These are phyloP conservation scores for Rynchops niger DNA, from an alignment of 2,113 vertebrate genomes.

Conservation along the genomic window DNA sequence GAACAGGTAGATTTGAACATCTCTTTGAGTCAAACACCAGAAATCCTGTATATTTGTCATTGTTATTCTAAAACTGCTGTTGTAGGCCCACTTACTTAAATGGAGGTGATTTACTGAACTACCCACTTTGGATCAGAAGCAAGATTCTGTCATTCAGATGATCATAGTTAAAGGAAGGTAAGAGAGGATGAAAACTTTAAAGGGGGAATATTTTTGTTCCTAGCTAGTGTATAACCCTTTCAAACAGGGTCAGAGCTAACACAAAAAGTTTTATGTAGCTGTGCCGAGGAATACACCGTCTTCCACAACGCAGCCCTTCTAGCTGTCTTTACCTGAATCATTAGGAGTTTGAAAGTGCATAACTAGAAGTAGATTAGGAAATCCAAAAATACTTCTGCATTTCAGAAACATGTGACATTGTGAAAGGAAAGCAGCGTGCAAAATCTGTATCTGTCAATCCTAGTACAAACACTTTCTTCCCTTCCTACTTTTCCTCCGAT, in stretches of 20 bases:
- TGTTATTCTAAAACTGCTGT: not conserved
- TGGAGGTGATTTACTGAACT: not conserved
- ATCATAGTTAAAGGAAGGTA: not conserved
- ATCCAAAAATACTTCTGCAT: not conserved
- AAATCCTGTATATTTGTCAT: not conserved
- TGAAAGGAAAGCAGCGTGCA: not conserved
- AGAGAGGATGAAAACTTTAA: not conserved
- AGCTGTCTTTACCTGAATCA: not conserved
- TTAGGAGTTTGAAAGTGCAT: not conserved
- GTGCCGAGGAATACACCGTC: not conserved
- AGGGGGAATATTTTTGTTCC: not conserved
- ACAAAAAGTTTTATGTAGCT: not conserved
- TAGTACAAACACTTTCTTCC: not conserved
- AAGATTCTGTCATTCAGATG: not conserved
- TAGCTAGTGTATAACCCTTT: not conserved
- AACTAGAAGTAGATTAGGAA: not conserved
- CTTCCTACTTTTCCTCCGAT: not conserved
- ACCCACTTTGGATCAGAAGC: not conserved
- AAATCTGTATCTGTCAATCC: not conserved
- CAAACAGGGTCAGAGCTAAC: not conserved
- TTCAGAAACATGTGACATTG: not conserved
- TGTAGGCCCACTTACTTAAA: not conserved
- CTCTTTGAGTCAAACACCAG: not conserved
- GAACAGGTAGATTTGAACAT: not conserved
- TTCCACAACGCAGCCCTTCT: not conserved